Evolutionary conservation across 1,140 invertebrate species (phyloP).

Genomic region (Diachasma alloeum): DNA sequence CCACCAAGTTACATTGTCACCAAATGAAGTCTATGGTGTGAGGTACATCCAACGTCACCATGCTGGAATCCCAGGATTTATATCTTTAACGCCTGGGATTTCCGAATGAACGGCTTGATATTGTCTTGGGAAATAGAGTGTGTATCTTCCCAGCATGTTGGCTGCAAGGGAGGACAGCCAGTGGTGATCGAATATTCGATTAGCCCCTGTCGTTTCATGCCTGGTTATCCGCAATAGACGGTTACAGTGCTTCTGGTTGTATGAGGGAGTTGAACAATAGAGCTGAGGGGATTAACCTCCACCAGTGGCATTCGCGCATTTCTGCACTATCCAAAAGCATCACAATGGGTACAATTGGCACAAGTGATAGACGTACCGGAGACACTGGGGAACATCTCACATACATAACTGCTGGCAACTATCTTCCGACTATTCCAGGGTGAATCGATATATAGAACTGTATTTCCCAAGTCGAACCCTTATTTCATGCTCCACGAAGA

Average conservation of each 20-base stretch:
- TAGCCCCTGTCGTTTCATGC: conserved; percentile 23
- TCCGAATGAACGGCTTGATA: conserved; percentile 6
- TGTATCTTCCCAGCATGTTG: not conserved
- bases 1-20: not conserved
- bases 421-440: not conserved
- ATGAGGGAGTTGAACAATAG: conserved; percentile 12
- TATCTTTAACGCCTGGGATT: conserved; percentile 1
- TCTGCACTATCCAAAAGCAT: conserved; percentile 1
- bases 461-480: conserved; percentile 31
- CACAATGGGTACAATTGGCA: not conserved
- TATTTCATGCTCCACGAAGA: conserved; percentile 46
- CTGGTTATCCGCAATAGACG: conserved; percentile 26
- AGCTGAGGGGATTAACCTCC: not conserved
- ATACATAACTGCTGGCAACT: conserved; percentile 9
- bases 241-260: conserved; percentile 6
- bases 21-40: not conserved
- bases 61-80: conserved; percentile 4
- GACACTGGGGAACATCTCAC: conserved; percentile 2
- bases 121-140: not conserved
- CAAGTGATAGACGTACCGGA: conserved; percentile 5
- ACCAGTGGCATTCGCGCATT: not conserved
- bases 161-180: not conserved
- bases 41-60: not conserved
- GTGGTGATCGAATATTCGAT: conserved; percentile 27
- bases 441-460: not conserved